A percentile compares a stretch with the other conserved stretches of the same genome.
Evolutionary conservation across 2,797 vertebrate genomes (phyloP).

Genomic region (Arrhamphus sclerolepis): DNA sequence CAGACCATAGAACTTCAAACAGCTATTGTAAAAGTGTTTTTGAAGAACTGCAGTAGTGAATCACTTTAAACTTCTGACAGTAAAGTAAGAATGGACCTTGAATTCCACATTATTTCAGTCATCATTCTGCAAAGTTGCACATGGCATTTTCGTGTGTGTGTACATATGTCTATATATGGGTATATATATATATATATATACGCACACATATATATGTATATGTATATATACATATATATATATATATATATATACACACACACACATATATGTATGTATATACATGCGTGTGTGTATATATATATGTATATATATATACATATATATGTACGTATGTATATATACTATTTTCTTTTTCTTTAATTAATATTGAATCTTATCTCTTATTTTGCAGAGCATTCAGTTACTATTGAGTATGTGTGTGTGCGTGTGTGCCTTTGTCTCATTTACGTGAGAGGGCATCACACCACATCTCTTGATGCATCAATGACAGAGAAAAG

Average conservation of each 20-base stretch:
- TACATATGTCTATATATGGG: not conserved
- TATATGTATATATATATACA: not conserved
- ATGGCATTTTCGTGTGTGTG: not conserved
- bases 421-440: slow-evolving; percentile 42
- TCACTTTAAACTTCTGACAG: slow-evolving; percentile 5
- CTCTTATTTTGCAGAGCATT: slow-evolving; percentile 24
- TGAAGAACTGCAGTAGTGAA: slow-evolving; percentile 11
- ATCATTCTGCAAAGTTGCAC: not conserved
- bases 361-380: not conserved
- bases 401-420: slow-evolving; percentile 2
- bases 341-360: no score
- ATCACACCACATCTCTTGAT: slow-evolving; percentile 77
- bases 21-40: slow-evolving; percentile 12
- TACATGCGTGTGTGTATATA: not conserved
- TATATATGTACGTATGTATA: not conserved
- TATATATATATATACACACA: not conserved
- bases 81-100: not conserved
- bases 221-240: not conserved
- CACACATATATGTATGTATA: not conserved
- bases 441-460: slow-evolving; percentile 64
- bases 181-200: no score
- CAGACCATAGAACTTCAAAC: slow-evolving; percentile 14
- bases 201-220: not conserved
- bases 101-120: slow-evolving; percentile 1
- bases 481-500: slow-evolving; percentile 79